phyloP scores from a whole-genome alignment of 1,140 invertebrate genomes.

The Nephila pilipes region DNA sequence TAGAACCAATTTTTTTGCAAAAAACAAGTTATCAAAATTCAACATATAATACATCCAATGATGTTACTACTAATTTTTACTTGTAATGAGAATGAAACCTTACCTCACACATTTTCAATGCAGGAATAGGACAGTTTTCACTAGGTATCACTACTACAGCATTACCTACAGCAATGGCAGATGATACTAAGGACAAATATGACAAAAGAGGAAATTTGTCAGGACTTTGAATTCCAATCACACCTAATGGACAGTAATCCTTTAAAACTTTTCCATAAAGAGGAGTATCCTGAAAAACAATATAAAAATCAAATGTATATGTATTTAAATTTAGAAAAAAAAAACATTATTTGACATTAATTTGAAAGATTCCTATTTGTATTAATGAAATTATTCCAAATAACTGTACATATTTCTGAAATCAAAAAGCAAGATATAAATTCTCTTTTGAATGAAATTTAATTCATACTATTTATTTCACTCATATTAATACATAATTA shows the following conservation, averaged over 20 bases:
- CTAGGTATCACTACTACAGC: conserved; percentile 82
- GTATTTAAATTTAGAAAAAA: too few species aligned
- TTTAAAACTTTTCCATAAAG: conserved; percentile 82
- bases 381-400: too few species aligned
- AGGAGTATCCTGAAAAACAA: conserved; percentile 81
- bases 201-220: conserved; percentile 81
- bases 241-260: conserved; percentile 82
- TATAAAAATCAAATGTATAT: background rate
- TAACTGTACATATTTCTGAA: too few species aligned
- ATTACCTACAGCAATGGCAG: conserved; percentile 82
- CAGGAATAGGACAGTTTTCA: conserved; percentile 81
- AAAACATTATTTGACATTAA: too few species aligned
- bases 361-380: too few species aligned
- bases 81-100: conserved; percentile 18
- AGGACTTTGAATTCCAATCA: conserved; percentile 83
- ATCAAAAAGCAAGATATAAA: too few species aligned
- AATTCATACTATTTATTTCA: too few species aligned
- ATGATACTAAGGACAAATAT: conserved; percentile 82
- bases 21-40: too few species aligned
- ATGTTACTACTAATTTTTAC: background rate
- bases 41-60: too few species aligned
- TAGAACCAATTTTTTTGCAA: too few species aligned
- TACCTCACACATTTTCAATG: conserved; percentile 83
- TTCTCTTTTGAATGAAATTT: too few species aligned
- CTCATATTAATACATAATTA: too few species aligned